Evolutionary conservation across 2,797 vertebrate genomes (phyloP).

Genomic region (Anguilla obscura): DNA sequence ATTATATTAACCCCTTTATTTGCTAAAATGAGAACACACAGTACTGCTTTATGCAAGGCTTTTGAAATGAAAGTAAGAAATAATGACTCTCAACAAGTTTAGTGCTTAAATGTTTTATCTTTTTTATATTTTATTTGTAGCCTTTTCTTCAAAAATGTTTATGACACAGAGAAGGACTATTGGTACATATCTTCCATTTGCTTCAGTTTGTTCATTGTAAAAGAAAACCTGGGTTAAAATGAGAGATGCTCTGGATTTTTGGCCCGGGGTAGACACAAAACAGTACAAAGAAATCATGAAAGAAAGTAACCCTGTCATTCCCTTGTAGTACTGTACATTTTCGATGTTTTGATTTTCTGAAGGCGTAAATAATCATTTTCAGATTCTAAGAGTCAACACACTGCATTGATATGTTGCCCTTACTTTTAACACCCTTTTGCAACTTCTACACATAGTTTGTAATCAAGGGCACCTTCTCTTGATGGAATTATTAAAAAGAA

Average conservation of each 20-base stretch:
- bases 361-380: not conserved
- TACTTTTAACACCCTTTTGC: not conserved
- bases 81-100: slow-evolving; percentile 37
- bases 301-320: slow-evolving; percentile 20
- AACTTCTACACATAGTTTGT: not conserved
- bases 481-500: slow-evolving; percentile 21
- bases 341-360: slow-evolving; percentile 1
- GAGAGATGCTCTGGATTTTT: slow-evolving; percentile 49
- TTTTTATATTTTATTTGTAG: slow-evolving; percentile 56
- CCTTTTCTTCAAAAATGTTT: slow-evolving; percentile 50
- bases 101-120: slow-evolving; percentile 50
- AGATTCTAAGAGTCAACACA: not conserved
- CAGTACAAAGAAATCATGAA: not conserved
- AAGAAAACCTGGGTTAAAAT: slow-evolving; percentile 50
- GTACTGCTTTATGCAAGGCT: not conserved
- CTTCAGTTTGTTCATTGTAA: slow-evolving; percentile 39
- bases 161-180: slow-evolving; percentile 61
- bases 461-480: slow-evolving; percentile 19
- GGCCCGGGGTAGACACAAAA: slow-evolving; percentile 38
- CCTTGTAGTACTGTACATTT: slow-evolving; percentile 22
- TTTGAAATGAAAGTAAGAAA: slow-evolving; percentile 12
- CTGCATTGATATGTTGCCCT: not conserved
- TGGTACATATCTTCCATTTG: slow-evolving; percentile 56
- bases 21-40: not conserved
- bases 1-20: not conserved